Evolutionary conservation across 2,888 invertebrate species (phyloP).

Genomic region (Leucophenga montana): DNA sequence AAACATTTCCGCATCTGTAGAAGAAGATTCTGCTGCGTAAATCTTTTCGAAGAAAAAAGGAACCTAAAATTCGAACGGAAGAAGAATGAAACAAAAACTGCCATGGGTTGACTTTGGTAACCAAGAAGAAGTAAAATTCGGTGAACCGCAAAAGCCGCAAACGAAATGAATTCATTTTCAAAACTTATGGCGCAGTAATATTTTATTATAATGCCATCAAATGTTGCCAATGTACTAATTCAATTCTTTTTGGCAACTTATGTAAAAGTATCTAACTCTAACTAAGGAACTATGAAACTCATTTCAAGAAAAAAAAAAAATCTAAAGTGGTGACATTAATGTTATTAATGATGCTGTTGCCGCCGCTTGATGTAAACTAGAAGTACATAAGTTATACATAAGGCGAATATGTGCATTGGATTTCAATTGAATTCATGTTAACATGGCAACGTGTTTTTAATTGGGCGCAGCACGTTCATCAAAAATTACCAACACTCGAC

Average conservation of each 20-base stretch:
- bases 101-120: background rate
- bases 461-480: constrained; percentile 39
- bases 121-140: background rate
- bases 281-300: background rate
- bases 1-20: constrained; percentile 7
- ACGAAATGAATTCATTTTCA: constrained; percentile 17
- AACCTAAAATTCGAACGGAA: too few relatives aligned
- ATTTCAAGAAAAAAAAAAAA: background rate
- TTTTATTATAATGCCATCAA: background rate
- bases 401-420: background rate
- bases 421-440: constrained; percentile 25
- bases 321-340: constrained; percentile 1
- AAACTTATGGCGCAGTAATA: background rate
- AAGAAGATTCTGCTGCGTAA: background rate
- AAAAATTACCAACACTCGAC: background rate
- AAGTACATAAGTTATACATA: too few relatives aligned
- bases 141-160: constrained; percentile 6
- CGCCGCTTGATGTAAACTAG: constrained; percentile 4
- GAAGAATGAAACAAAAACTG: too few relatives aligned
- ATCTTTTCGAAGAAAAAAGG: too few relatives aligned
- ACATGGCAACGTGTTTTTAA: constrained; percentile 48
- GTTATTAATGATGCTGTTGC: constrained; percentile 20
- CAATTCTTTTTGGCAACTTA: constrained; percentile 2
- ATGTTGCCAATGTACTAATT: constrained; percentile 1
- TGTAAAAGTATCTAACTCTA: too few relatives aligned